These are phyloP conservation scores for Sepioteuthis lessoniana DNA, from an alignment of 2,888 invertebrate genomes.

Conservation along the genomic window DNA sequence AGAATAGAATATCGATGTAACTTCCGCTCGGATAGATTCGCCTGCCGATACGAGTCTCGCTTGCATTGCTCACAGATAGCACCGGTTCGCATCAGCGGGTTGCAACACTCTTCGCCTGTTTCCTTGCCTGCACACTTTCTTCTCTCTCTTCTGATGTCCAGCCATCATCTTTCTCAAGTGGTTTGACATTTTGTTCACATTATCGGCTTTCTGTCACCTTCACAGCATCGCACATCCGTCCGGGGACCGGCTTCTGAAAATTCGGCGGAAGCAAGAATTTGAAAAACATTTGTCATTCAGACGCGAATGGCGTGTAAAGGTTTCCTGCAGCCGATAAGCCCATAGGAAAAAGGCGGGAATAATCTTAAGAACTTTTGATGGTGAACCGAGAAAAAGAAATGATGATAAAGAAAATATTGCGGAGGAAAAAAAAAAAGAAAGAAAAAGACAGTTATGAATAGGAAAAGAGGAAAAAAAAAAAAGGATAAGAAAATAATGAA, in stretches of 20 bases:
- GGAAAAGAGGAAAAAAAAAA: background rate
- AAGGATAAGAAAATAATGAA: background rate
- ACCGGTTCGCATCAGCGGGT: constrained; percentile 33
- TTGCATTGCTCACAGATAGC: background rate
- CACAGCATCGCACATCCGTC: background rate
- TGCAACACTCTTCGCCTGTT: background rate
- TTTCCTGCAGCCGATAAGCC: background rate
- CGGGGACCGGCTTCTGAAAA: constrained; percentile 33
- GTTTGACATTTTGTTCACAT: constrained; percentile 2
- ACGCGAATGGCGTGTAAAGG: constrained; percentile 33
- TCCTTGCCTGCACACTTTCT: background rate
- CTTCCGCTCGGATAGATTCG: constrained; percentile 20
- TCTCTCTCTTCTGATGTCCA: background rate
- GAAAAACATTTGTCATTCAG: constrained; percentile 33
- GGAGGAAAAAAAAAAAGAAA: background rate
- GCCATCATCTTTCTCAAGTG: background rate
- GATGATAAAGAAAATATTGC: background rate
- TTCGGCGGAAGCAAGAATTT: constrained; percentile 33
- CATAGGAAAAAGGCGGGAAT: constrained; percentile 21
- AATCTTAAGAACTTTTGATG: background rate
- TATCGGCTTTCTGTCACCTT: constrained; percentile 14
- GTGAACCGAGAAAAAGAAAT: background rate
- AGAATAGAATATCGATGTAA: background rate
- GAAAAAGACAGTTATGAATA: background rate
- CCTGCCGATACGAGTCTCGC: constrained; percentile 15